Evolutionary conservation across 2,888 invertebrate genomes (phyloP), one percentile per base, ranked within the genome.

Genomic region (Gastrophysa polygoni): DNA sequence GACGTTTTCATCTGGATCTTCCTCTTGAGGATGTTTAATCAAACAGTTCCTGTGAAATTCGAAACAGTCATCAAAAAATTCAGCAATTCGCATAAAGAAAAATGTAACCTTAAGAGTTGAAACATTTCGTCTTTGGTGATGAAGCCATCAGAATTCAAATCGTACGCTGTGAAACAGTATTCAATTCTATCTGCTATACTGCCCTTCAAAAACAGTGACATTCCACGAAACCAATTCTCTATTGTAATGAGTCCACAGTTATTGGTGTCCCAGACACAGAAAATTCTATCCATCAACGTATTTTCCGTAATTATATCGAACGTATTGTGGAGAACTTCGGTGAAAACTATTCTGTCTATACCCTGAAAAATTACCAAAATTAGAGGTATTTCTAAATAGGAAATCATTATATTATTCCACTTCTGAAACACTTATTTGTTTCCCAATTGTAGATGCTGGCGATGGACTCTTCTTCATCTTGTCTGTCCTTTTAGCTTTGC

Each of bases 91-190:
- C n/a, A n/a, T n/a, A n/a, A n/a, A n/a, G n/a, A n/a, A n/a, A n/a
- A n/a, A n/a, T n/a, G n/a, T n/a, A n/a, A 81, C 82, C 76, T 80
- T 80, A 91, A 83, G n/a, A 90, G 80, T 69, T 88, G 88, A 74
- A 89, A 89, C 85, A 93, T 89, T 61, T 90, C 89, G 72, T 92
- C 92, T 55, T 91, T 85, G 21, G 89, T 86, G n/a, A 93, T 84
- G 64, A 83, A 82, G 0, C 89, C 89, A 72, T 90, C 89, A 1
- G 87, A 84, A 61, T 90, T 85, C 7, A 90, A 79, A 76, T 92
- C 91, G 71, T 92, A 92, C 49, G 89, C 89, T 66, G 85, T 83
- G 74, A 89, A 91, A 50, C 88, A 88, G 71, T 88, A 92, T 43
- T 83, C 77, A 59, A 89, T 89, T 68, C 88, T 86, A 72, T 91